Evolutionary conservation across 2,797 vertebrate species (phyloP).

Genomic region (Mus spretus): DNA sequence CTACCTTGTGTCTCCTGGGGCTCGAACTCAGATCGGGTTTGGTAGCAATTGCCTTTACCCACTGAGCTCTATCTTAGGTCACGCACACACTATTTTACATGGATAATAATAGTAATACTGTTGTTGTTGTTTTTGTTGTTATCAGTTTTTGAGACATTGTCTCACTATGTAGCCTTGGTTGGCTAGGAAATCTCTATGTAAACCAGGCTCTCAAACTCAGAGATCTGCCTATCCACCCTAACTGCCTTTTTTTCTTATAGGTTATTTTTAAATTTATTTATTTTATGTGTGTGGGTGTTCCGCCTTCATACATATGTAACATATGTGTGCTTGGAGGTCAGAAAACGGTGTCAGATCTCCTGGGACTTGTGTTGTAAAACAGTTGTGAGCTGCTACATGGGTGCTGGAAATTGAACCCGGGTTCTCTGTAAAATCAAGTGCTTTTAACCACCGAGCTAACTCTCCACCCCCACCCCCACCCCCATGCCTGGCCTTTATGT

Average conservation of each 20-base stretch:
- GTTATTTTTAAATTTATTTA: background rate
- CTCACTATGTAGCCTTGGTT: background rate
- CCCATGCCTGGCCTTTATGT: background rate
- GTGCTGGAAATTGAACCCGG: background rate
- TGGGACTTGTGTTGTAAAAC: background rate
- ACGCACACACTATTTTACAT: background rate
- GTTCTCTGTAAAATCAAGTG: background rate
- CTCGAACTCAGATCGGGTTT: background rate
- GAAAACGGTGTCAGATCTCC: background rate
- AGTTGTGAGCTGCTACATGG: background rate
- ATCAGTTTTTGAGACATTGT: background rate
- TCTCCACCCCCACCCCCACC: background rate
- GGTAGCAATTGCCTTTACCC: background rate
- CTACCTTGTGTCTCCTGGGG: background rate
- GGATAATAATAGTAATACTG: background rate
- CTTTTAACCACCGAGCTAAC: background rate
- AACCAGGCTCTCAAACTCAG: background rate
- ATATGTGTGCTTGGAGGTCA: background rate
- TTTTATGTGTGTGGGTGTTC: background rate
- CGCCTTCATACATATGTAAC: background rate
- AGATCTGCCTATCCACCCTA: background rate
- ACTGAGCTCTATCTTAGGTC: background rate
- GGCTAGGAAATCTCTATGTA: background rate
- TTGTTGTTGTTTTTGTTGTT: background rate
- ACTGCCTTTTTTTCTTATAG: background rate